A percentile compares a stretch with the other conserved stretches of the same genome.
phyloP scores from a whole-genome alignment of 2,888 invertebrate species.

The Dryomyza anilis region DNA sequence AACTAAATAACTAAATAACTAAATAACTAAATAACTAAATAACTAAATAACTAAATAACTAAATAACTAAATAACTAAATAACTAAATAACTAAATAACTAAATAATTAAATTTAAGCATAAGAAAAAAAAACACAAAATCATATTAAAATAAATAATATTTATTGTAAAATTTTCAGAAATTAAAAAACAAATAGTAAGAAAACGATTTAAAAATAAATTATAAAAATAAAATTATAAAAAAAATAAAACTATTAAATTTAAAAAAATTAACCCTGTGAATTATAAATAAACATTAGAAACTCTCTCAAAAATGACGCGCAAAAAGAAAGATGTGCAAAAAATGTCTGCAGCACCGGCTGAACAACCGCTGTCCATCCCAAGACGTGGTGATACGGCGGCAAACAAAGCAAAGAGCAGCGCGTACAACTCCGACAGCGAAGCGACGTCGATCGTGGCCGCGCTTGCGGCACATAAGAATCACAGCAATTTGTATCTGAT shows the following conservation, averaged over 20 bases:
- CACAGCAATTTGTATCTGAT: conserved; percentile 38
- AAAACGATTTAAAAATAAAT: neutral
- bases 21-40: too few species aligned
- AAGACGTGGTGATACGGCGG: too few species aligned
- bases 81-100: too few species aligned
- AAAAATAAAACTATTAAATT: too few species aligned
- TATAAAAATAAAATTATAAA: neutral
- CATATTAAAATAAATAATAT: neutral
- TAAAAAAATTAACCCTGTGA: too few species aligned
- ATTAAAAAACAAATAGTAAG: neutral
- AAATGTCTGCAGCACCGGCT: neutral
- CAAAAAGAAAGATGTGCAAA: conserved; percentile 23
- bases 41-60: too few species aligned
- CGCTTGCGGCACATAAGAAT: conserved; percentile 32
- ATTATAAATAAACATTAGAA: too few species aligned
- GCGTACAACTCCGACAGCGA: conserved; percentile 28
- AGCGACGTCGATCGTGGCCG: conserved; percentile 23
- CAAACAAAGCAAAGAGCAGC: too few species aligned
- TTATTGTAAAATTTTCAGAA: neutral
- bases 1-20: too few species aligned
- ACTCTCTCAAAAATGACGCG: conserved; percentile 29
- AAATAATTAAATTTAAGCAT: too few species aligned
- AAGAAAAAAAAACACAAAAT: neutral
- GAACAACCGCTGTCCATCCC: neutral
- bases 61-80: too few species aligned